phyloP scores from a whole-genome alignment of 2,797 vertebrate genomes.

The Oreochromis grahami region DNA sequence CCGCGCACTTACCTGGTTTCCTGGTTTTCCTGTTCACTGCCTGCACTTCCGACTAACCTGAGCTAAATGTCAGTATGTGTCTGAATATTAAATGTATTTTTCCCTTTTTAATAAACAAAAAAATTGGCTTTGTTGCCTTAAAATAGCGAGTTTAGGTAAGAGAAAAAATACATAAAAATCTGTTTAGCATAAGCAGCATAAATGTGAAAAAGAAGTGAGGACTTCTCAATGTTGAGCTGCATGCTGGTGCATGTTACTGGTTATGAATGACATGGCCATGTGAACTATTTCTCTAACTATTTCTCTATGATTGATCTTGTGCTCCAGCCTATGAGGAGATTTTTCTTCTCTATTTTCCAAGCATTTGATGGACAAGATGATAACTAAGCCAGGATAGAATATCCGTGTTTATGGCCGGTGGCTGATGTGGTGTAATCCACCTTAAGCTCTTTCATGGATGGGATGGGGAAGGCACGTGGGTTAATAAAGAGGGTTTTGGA shows the following conservation, averaged over 20 bases:
- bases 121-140: background rate
- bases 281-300: background rate
- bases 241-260: background rate
- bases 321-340: conserved; percentile 30
- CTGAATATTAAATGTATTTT: background rate
- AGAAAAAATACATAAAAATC: background rate
- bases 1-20: background rate
- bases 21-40: background rate
- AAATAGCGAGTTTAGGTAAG: background rate
- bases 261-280: background rate
- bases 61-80: background rate
- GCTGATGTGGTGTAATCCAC: conserved; percentile 62
- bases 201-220: background rate
- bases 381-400: conserved; percentile 50
- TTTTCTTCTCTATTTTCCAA: conserved; percentile 34
- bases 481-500: background rate
- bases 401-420: conserved; percentile 46
- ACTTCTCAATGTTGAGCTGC: background rate
- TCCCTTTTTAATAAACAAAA: background rate
- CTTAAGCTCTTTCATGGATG: conserved; percentile 50
- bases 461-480: background rate
- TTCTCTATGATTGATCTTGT: conserved; percentile 2
- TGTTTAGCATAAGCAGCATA: background rate
- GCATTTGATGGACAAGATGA: conserved; percentile 47
- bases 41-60: background rate